Base-by-base conservation (phyloP, 2,113 vertebrate species). In the Tragelaphus strepsiceros region DNA sequence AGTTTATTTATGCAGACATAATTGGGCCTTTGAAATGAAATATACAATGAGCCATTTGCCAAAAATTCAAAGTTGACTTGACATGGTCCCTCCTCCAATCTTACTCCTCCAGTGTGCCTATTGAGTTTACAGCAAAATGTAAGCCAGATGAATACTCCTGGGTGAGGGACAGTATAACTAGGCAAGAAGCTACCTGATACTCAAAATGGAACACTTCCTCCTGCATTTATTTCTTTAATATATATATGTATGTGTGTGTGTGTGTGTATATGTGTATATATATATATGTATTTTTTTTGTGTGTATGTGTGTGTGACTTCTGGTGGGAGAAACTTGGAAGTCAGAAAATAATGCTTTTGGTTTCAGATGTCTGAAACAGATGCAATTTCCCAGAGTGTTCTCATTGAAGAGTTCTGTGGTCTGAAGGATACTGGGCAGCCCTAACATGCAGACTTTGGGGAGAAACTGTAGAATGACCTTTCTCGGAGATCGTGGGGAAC, bases 1-100 rank as follows among this genome's bases (percentile, higher is more conserved):
- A 96, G 98, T 98, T 98, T 98, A 98, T 98, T 98, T 98, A 98
- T 98, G 98, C 97, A 97, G 97, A 2, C 96, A 58, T 98, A 97
- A 97, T 91, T 98, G 98, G 97, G 93, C 85, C 71, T 96, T 98
- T 96, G 56, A 96, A 97, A 97, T 96, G 97, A 94, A 97, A 87
- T 87, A 84, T 67, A 87, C 58, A 94, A 62, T 21, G 91, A 98
- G 84, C 92, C 96, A 92, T 85, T 95, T 98, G 90, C 67, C 94
- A 97, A 59, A 97, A 97, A 96, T 88, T 97, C 67, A 86, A 94
- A 95, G 28, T 88, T 92, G 94, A 71, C 64, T 95, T 97, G 87
- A 98, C 93, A 26, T 24, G 92, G 94, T 95, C 21, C 51, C 62
- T 98, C 88, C 95, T 98, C 96, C 54, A 61, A 32, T 59, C 14